Evolutionary conservation across 2,113 vertebrate genomes (phyloP).

Genomic region (Ceyx melanurus): DNA sequence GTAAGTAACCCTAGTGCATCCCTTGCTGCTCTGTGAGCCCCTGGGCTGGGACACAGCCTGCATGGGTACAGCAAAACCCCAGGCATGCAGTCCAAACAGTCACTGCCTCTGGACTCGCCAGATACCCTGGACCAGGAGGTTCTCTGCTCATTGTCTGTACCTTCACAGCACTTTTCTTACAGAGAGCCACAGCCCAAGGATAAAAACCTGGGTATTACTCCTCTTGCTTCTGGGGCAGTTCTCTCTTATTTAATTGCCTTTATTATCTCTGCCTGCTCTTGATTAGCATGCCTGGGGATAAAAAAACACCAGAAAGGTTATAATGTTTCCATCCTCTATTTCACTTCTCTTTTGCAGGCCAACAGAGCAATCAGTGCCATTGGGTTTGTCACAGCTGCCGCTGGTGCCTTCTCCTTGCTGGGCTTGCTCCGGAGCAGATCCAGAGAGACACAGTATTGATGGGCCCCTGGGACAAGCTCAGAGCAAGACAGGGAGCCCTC

Average conservation of each 20-base stretch:
- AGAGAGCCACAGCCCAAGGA: no score
- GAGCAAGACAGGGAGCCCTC: neutral
- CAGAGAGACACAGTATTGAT: slow-evolving; percentile 82
- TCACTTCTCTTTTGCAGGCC: slow-evolving; percentile 74
- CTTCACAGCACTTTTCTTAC: neutral
- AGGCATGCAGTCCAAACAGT: rapidly evolving
- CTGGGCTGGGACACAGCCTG: neutral
- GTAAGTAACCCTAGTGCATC: slow-evolving; percentile 52
- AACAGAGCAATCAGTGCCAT: slow-evolving; percentile 82
- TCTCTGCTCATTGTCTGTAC: neutral
- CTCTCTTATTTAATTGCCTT: neutral
- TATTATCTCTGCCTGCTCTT: neutral
- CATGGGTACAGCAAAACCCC: neutral
- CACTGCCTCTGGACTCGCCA: neutral
- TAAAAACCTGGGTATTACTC: neutral
- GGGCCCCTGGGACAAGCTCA: neutral
- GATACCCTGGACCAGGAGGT: neutral
- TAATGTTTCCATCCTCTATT: neutral
- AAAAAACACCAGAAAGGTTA: neutral
- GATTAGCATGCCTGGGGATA: neutral
- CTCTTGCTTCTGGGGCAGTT: rapidly evolving
- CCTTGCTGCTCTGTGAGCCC: neutral
- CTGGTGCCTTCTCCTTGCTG: slow-evolving; percentile 84
- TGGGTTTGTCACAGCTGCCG: slow-evolving; percentile 81
- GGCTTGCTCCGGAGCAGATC: slow-evolving; percentile 83